Conservation (phyloP, 2,113 vertebrate genomes). For the Pipra filicauda region DNA sequence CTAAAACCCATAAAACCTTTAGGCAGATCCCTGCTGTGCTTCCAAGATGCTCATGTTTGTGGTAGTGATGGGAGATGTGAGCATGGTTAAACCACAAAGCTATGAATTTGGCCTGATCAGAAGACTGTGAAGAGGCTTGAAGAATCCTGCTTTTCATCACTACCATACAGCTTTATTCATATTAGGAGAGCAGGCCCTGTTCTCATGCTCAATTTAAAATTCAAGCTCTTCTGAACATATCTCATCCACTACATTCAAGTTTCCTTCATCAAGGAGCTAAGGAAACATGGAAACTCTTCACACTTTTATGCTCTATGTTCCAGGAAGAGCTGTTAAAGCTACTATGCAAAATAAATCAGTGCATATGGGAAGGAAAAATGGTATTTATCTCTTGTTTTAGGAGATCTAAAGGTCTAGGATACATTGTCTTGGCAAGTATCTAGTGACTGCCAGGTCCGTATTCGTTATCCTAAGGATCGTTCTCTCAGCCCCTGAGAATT, state of each 20-base stretch:
- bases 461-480: neutral
- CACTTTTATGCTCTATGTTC: neutral
- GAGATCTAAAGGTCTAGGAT: neutral
- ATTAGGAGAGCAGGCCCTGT: neutral
- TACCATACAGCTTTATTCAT: neutral
- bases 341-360: neutral
- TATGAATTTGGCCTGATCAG: neutral
- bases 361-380: neutral
- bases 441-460: neutral
- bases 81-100: neutral
- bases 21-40: neutral
- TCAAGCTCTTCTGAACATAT: neutral
- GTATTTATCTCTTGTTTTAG: neutral
- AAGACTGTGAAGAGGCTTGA: neutral
- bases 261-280: neutral
- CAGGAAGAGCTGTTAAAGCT: neutral
- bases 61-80: neutral
- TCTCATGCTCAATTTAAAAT: neutral
- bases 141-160: neutral
- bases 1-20: neutral
- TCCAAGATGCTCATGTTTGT: neutral
- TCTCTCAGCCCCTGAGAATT: neutral
- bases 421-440: neutral
- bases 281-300: neutral
- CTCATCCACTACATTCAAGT: neutral